Base-by-base conservation (phyloP, 2,113 vertebrate species). In the Caretta caretta region DNA sequence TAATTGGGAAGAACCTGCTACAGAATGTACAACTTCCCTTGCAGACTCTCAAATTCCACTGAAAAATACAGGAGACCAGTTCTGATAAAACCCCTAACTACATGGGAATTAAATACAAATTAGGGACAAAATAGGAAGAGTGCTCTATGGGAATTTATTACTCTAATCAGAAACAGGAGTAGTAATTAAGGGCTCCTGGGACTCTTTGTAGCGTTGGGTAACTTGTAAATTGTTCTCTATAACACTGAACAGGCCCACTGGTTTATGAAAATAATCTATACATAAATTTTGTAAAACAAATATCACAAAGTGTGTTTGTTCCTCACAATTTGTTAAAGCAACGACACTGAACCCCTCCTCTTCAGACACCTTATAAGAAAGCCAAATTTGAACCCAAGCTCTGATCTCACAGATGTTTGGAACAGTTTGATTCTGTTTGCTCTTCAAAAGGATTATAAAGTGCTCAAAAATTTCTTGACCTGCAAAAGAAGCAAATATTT, bases 401-500 rank as follows among this genome's bases (percentile, higher is more conserved):
- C 88, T 51, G 95, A 88, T 53, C 1, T 0, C 87, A 54, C 84
- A 95, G 91, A 94, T 57, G 91, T 92, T 89, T 86, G 94, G 88
- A 97, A 96, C 29, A 85, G 90, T 87, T 38, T 81, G 86, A 62
- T 51, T 91, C 51, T 83, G 75, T 31, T 79, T 79, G 83, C 3
- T 17, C 96, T 97, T 97, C 96, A 90, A 84, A 87, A 78, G 65
- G 89, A 92, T 97, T 98, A 99, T 49, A 98, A 96, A 2, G 90
- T 98, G 93, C 97, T 98, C 97, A 99, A 92, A 98, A 99, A 99
- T 87, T 98, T 98, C 96, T 98, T 98, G 84, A 99, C 98, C 98
- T 99, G 95, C 83, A 89, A 95, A 82, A 90, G 93, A 92, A 96
- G 93, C 95, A 93, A 91, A 89, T 20, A 96, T 14, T 8, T 31